Base-by-base conservation (phyloP, 1,140 invertebrate genomes). In the Lepidurus apus region DNA sequence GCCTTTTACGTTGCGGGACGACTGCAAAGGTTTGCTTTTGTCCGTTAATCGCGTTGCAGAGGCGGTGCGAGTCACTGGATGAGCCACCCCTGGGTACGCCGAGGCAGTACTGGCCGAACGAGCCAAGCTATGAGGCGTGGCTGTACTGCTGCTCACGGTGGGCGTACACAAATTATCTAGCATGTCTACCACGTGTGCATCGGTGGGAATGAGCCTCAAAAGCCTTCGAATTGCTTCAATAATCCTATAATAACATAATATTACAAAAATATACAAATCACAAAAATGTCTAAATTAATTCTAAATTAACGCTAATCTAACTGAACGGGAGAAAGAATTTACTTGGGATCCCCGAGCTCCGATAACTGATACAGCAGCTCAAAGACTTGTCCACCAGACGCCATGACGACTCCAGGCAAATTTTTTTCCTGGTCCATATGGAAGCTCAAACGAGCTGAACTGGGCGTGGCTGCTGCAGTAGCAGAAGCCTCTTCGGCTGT, bases 361-460 rank as follows among this genome's bases (percentile, higher is more conserved):
- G 86, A 84, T 10, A 89, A 82, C 77, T 87, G 85, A 79, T 88
- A 88, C n/a, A 89, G 81, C 83, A 87, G 85, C 24, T 86, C 83
- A 84, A 88, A 89, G 9, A 88, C 86, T 80, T 88, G 85, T 74
- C 84, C 86, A 75, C 85, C 86, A 73, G 83, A 81, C 7, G 87
- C 85, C 86, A 89, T 88, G 7, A 89, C 85, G 43, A 88, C 87
- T 21, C 88, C 87, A 75, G 88, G 88, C 44, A 88, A 82, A 79
- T 84, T 85, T 81, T 87, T 88, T 81, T 89, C 87, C 82, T 87
- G 81, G 42, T 84, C 82, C 45, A 82, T 78, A 45, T 82, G 80
- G 76, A 80, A 81, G 21, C 73, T 73, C 42, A 77, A 21, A 7
- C 42, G 79, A n/a, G 78, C 78, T 26, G 78, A 73, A 45, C 74